phyloP scores from a whole-genome alignment of 2,888 invertebrate genomes.

The Apamea crenata region DNA sequence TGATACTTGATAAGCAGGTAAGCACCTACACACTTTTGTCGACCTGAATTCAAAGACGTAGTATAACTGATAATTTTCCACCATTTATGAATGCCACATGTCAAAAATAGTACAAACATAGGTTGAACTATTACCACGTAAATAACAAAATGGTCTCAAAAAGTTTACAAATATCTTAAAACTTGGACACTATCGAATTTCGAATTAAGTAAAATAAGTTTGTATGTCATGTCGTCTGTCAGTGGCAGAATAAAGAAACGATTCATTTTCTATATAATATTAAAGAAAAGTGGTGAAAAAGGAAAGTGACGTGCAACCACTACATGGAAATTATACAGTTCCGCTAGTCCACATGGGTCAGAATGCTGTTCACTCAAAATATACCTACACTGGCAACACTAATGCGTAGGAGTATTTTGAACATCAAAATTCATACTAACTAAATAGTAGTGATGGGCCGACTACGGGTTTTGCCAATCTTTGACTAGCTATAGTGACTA shows the following conservation, averaged over 20 bases:
- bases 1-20: not conserved
- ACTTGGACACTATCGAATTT: not conserved
- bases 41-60: conserved; percentile 7
- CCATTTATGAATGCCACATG: not conserved
- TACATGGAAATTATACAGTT: conserved; percentile 4
- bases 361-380: conserved; percentile 1
- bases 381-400: too few relatives aligned
- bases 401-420: not conserved
- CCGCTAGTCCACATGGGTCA: not conserved
- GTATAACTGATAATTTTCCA: not conserved
- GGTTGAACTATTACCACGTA: not conserved
- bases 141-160: not conserved
- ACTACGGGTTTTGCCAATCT: too few relatives aligned
- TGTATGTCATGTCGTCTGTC: too few relatives aligned
- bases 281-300: not conserved
- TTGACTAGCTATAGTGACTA: not conserved
- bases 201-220: not conserved
- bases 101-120: not conserved
- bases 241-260: not conserved
- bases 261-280: not conserved
- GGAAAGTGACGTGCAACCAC: not conserved
- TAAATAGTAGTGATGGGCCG: too few relatives aligned
- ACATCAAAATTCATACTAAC: too few relatives aligned
- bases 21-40: not conserved
- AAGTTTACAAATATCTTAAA: not conserved